phyloP scores from a whole-genome alignment of 2,888 invertebrate species.

The Pseudeuparius sepicola region DNA sequence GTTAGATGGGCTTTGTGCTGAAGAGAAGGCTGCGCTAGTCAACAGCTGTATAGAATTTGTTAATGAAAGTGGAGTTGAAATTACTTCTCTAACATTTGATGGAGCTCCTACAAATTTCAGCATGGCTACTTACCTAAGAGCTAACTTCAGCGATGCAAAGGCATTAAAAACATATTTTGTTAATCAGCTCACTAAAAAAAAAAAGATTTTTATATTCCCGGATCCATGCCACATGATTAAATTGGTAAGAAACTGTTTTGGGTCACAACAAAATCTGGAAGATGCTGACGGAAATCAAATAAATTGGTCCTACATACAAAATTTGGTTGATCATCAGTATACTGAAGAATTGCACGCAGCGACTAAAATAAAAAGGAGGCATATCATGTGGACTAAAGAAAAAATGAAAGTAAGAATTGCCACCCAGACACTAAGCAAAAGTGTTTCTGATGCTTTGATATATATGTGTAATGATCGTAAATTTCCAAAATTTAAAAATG shows the following conservation, averaged over 20 bases:
- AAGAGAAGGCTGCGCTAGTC: too few relatives aligned
- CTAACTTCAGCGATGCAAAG: too few relatives aligned
- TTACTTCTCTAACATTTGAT: too few relatives aligned
- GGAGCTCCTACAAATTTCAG: too few relatives aligned
- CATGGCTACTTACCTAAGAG: too few relatives aligned
- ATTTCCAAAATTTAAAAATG: slow-evolving; percentile 5
- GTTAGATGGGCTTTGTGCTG: too few relatives aligned
- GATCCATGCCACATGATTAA: slow-evolving; percentile 28
- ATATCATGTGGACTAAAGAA: slow-evolving; percentile 18
- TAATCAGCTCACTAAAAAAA: slow-evolving; percentile 17
- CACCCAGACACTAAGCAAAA: slow-evolving; percentile 21
- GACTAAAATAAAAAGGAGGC: slow-evolving; percentile 20
- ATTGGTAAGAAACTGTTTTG: slow-evolving; percentile 24
- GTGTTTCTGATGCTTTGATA: slow-evolving; percentile 11
- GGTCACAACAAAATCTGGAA: slow-evolving; percentile 14
- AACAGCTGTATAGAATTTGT: too few relatives aligned
- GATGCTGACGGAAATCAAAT: slow-evolving; percentile 17
- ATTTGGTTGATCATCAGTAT: slow-evolving; percentile 19
- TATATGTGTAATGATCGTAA: slow-evolving; percentile 12
- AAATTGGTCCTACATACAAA: slow-evolving; percentile 21
- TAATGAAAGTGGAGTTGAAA: too few relatives aligned
- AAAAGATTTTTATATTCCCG: slow-evolving; percentile 20
- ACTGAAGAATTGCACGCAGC: slow-evolving; percentile 21
- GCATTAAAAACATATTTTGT: too few relatives aligned
- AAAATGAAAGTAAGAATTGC: slow-evolving; percentile 25